Conservation (phyloP, 1,140 invertebrate genomes). For the Drosophila sproati region DNA sequence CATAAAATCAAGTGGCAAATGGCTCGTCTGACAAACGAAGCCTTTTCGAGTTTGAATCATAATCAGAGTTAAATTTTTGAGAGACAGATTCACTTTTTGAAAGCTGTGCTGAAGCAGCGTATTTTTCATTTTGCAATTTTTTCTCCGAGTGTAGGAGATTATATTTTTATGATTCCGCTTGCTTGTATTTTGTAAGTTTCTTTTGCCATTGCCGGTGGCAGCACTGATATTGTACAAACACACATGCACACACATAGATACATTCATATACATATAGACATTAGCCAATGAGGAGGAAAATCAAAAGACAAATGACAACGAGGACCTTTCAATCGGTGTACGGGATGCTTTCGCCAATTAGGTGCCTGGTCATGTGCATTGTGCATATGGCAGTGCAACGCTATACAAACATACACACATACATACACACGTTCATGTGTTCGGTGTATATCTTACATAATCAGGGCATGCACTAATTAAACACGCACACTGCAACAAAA, state of each 20-base stretch:
- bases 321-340: conserved; percentile 32
- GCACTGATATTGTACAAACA: conserved; percentile 28
- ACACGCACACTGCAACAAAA: conserved; percentile 44
- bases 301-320: conserved; percentile 63
- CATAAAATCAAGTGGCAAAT: too few relatives aligned
- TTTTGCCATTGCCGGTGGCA: conserved; percentile 30
- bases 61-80: too few relatives aligned
- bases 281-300: conserved; percentile 75
- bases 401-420: not conserved
- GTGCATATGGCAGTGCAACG: conserved; percentile 45
- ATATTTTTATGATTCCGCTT: conserved; percentile 53
- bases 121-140: not conserved
- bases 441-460: conserved; percentile 54
- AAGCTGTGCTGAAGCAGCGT: too few relatives aligned
- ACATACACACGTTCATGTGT: not conserved
- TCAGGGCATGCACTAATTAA: conserved; percentile 70
- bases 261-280: conserved; percentile 33
- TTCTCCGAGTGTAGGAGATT: conserved; percentile 15
- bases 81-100: too few relatives aligned
- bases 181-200: not conserved
- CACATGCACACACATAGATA: not conserved
- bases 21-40: too few relatives aligned
- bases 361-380: conserved; percentile 65
- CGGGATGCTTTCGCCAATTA: conserved; percentile 63
- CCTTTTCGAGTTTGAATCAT: too few relatives aligned